Evolutionary conservation across 2,797 vertebrate species (phyloP).

Genomic region (Molossus alvarezi): DNA sequence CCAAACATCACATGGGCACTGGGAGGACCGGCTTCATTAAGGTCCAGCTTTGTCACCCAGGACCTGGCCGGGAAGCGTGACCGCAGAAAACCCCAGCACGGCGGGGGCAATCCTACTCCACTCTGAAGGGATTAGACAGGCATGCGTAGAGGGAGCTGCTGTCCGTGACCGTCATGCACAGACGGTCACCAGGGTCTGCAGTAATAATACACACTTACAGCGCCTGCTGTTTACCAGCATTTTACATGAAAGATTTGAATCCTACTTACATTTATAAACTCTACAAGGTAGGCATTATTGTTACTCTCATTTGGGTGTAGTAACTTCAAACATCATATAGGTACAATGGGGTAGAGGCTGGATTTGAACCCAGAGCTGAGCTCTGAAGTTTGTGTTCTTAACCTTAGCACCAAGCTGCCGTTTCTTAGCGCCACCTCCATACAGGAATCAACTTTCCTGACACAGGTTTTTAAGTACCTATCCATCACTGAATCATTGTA

Average conservation of each 20-base stretch:
- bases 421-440: not conserved
- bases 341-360: too few species aligned
- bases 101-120: not conserved
- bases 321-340: not conserved
- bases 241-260: not conserved
- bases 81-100: not conserved
- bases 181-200: not conserved
- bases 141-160: not conserved
- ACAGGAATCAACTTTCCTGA: not conserved
- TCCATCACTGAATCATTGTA: not conserved
- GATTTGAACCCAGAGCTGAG: not conserved
- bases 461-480: not conserved
- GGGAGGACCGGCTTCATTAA: not conserved
- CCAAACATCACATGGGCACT: not conserved
- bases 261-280: not conserved
- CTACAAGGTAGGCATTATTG: not conserved
- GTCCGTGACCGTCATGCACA: too few species aligned
- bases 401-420: not conserved
- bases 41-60: not conserved
- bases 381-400: not conserved
- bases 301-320: slow-evolving; percentile 3
- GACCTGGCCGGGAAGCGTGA: not conserved
- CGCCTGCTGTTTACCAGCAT: not conserved
- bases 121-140: not conserved
- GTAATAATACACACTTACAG: not conserved